Percentiles rank a stretch among this genome's conserved stretches.
Evolutionary conservation across 53 echinoderm and acorn worm genomes (phyloP).

Genomic region (Antedon mediterranea): DNA sequence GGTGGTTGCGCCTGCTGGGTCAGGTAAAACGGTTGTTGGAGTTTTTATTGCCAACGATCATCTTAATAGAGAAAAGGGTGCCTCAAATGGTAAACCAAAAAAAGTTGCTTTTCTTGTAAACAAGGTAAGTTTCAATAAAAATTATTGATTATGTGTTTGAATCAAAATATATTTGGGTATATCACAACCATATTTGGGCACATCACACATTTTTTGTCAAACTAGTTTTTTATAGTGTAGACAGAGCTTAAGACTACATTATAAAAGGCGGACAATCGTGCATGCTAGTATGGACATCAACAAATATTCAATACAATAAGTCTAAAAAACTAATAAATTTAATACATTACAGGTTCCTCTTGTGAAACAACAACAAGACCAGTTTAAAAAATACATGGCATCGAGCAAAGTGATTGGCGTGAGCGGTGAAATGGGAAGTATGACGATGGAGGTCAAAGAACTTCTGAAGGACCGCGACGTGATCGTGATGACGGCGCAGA

Average conservation of each 20-base stretch:
- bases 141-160: too few relatives aligned
- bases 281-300: too few relatives aligned
- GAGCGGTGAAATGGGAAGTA: conserved; percentile 30
- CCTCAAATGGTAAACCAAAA: conserved; percentile 1
- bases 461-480: conserved; percentile 34
- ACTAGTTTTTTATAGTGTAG: too few relatives aligned
- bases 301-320: too few relatives aligned
- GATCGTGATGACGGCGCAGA: conserved; percentile 44
- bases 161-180: too few relatives aligned
- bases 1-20: conserved; percentile 60
- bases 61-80: conserved; percentile 12
- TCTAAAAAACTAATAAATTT: too few relatives aligned
- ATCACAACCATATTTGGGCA: too few relatives aligned
- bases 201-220: too few relatives aligned
- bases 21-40: conserved; percentile 54
- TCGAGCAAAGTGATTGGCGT: conserved; percentile 22
- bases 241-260: too few relatives aligned
- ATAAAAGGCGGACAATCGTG: too few relatives aligned
- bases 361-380: conserved; percentile 40
- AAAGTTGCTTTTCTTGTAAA: conserved; percentile 50
- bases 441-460: conserved; percentile 7
- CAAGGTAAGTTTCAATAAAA: conserved; percentile 32
- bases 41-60: conserved; percentile 24
- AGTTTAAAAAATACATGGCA: conserved; percentile 33
- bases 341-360: conserved; percentile 27